These are phyloP conservation scores for Mobula birostris DNA, from an alignment of 2,113 vertebrate genomes.

Conservation along the genomic window DNA sequence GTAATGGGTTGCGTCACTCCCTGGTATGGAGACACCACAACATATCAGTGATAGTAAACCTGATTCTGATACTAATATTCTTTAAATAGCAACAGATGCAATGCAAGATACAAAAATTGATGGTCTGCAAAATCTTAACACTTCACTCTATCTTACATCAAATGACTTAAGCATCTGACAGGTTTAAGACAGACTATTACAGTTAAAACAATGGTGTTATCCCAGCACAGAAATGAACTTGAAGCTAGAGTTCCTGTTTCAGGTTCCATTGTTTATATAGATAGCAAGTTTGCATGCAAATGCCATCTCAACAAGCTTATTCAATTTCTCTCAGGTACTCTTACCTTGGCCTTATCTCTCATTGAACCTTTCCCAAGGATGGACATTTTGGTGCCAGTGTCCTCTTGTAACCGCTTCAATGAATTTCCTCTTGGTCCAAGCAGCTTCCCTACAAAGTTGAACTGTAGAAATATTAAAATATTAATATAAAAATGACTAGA, in stretches of 20 bases:
- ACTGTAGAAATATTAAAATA: constrained; percentile 63
- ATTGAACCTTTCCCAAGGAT: constrained; percentile 98
- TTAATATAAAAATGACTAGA: constrained; percentile 13
- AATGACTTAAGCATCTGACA: background rate
- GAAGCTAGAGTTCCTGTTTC: background rate
- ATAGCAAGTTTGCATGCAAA: background rate
- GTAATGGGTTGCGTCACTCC: no score
- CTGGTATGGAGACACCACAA: no score
- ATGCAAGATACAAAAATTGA: background rate
- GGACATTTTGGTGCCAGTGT: constrained; percentile 98
- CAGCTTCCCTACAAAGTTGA: constrained; percentile 98
- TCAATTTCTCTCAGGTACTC: background rate
- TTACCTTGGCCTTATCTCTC: constrained; percentile 97
- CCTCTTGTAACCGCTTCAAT: constrained; percentile 93
- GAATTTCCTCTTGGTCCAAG: constrained; percentile 95
- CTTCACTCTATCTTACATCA: background rate
- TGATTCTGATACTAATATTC: background rate
- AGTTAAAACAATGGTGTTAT: background rate
- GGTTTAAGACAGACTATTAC: background rate
- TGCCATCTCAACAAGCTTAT: background rate
- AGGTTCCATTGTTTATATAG: background rate
- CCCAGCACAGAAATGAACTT: background rate
- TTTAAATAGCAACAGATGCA: background rate
- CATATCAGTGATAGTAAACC: no score
- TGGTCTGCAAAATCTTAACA: background rate